phyloP scores from a whole-genome alignment of 2,797 vertebrate species.

The Harpagifer antarcticus region DNA sequence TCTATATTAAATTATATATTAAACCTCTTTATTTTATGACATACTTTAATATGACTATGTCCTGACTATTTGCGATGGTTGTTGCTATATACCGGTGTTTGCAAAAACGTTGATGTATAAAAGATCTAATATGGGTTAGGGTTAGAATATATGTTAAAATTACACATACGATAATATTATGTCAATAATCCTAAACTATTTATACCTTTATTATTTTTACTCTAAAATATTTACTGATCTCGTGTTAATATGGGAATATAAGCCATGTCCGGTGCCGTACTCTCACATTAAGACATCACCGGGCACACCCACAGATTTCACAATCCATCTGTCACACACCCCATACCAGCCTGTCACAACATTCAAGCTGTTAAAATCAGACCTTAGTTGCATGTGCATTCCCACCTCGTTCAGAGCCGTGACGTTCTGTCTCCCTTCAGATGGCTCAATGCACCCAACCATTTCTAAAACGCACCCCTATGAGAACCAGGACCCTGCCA shows the following conservation, averaged over 20 bases:
- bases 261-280: constrained; percentile 8
- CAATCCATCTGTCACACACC: constrained; percentile 64
- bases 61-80: too few species aligned
- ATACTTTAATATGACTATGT: too few species aligned
- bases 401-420: constrained; percentile 34
- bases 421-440: constrained; percentile 76
- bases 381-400: constrained; percentile 26
- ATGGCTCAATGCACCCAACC: constrained; percentile 89
- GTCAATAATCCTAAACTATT: too few species aligned
- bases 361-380: constrained; percentile 22
- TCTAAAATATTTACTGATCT: too few species aligned
- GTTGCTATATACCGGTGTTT: too few species aligned
- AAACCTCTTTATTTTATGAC: too few species aligned
- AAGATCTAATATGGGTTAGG: too few species aligned
- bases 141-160: too few species aligned
- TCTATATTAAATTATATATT: too few species aligned
- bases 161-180: too few species aligned
- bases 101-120: too few species aligned
- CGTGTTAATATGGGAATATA: neutral
- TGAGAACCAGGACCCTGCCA: constrained; percentile 86
- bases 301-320: constrained; percentile 52
- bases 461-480: constrained; percentile 91
- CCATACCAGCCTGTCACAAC: constrained; percentile 35
- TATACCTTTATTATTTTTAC: too few species aligned
- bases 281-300: constrained; percentile 40